A percentile compares a stretch with the other conserved stretches of the same genome.
phyloP scores from a whole-genome alignment of 2,797 vertebrate genomes.

The Sebastes itinus region DNA sequence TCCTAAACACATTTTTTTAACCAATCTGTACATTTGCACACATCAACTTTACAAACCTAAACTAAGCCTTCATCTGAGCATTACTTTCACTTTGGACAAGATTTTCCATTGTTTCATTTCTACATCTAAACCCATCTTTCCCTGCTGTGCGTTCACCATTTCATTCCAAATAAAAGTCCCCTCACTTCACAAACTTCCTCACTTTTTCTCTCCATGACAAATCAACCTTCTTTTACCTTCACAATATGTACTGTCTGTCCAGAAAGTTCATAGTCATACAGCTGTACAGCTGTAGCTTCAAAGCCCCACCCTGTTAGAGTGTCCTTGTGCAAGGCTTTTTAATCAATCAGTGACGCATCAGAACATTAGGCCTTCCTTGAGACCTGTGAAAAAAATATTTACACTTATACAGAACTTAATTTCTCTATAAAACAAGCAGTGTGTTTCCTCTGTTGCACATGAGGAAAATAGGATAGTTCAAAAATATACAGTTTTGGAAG shows the following conservation, averaged over 20 bases:
- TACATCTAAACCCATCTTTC: background rate
- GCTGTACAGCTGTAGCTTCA: background rate
- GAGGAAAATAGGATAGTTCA: background rate
- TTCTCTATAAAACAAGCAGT: background rate
- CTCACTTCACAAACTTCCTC: background rate
- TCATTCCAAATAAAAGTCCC: background rate
- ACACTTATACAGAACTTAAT: background rate
- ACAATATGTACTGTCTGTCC: background rate
- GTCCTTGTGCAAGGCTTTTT: background rate
- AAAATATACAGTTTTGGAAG: background rate
- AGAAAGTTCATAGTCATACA: background rate
- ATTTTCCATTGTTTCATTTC: background rate
- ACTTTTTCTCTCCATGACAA: background rate
- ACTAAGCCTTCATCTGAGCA: background rate
- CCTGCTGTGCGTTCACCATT: background rate
- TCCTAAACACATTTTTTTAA: background rate
- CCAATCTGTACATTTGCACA: conserved; percentile 48
- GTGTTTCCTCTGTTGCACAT: background rate
- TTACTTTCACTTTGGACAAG: background rate
- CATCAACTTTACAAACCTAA: conserved; percentile 62
- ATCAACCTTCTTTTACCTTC: conserved; percentile 16
- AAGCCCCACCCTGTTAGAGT: background rate
- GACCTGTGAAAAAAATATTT: conserved; percentile 25
- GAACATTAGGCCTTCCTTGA: accelerated
- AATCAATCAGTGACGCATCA: background rate